Percentiles rank a stretch among this genome's conserved stretches.
These are phyloP conservation scores for Euplagia quadripunctaria DNA, from an alignment of 2,888 invertebrate species.

Conservation along the genomic window DNA sequence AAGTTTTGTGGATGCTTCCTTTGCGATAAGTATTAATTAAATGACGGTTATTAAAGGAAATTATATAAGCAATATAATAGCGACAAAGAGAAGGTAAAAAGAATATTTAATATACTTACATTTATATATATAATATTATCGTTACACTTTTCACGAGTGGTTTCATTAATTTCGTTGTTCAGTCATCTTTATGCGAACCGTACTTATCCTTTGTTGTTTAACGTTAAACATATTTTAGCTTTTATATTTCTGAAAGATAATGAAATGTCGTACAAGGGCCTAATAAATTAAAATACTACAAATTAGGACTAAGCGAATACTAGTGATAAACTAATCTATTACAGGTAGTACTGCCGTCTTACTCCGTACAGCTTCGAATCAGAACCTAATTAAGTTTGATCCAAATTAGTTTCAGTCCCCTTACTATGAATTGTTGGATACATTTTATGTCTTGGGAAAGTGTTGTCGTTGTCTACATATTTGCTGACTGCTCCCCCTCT, in stretches of 20 bases:
- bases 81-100: background rate
- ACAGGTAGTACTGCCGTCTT: background rate
- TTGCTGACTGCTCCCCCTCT: too few relatives aligned
- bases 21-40: too few relatives aligned
- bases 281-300: conserved; percentile 9
- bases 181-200: background rate
- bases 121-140: background rate
- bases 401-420: background rate
- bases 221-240: conserved; percentile 22
- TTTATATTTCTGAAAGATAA: conserved; percentile 32
- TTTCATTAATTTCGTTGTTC: conserved; percentile 6
- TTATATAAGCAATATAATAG: background rate
- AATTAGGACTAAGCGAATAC: background rate
- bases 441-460: too few relatives aligned
- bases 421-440: background rate
- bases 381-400: background rate
- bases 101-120: background rate
- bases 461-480: too few relatives aligned
- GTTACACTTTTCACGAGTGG: background rate
- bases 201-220: conserved; percentile 7
- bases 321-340: background rate
- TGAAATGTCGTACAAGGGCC: background rate
- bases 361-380: background rate
- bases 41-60: background rate
- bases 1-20: too few relatives aligned